These are phyloP conservation scores for Caenorhabditis becei DNA, from an alignment of 2,888 invertebrate species.

Conservation along the genomic window DNA sequence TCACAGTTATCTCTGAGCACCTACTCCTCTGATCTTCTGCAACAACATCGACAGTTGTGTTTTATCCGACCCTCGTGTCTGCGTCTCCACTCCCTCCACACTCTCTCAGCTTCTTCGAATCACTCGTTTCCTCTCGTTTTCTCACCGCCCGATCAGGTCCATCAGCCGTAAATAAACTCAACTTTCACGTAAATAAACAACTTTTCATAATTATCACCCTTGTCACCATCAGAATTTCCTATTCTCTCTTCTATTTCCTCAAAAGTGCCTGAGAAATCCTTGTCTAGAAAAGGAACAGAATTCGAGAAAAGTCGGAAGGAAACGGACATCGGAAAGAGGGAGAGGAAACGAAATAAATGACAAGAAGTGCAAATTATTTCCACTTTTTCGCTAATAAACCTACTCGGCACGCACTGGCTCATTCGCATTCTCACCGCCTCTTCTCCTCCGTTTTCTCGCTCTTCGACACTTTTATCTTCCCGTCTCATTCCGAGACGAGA, in stretches of 20 bases:
- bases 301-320: background rate
- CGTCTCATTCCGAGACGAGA: background rate
- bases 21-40: background rate
- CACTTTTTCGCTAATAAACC: constrained; percentile 12
- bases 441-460: background rate
- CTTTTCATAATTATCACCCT: no score
- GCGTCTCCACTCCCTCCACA: constrained; percentile 2
- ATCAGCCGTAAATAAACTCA: constrained; percentile 5
- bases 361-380: constrained; percentile 18
- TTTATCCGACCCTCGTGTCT: constrained; percentile 5
- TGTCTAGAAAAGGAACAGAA: no score
- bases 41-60: constrained; percentile 20
- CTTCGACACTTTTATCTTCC: background rate
- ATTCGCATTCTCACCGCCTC: constrained; percentile 29
- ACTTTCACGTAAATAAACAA: background rate
- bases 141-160: constrained; percentile 12
- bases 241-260: no score
- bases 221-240: no score
- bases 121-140: constrained; percentile 11
- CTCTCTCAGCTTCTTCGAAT: constrained; percentile 1
- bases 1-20: background rate
- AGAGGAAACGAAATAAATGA: background rate
- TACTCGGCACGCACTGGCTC: constrained; percentile 21
- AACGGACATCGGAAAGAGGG: background rate
- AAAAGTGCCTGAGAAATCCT: background rate